Percentiles rank a stretch among this genome's conserved stretches.
Evolutionary conservation across 2,113 vertebrate genomes (phyloP).

Genomic region (Ciconia maguari): DNA sequence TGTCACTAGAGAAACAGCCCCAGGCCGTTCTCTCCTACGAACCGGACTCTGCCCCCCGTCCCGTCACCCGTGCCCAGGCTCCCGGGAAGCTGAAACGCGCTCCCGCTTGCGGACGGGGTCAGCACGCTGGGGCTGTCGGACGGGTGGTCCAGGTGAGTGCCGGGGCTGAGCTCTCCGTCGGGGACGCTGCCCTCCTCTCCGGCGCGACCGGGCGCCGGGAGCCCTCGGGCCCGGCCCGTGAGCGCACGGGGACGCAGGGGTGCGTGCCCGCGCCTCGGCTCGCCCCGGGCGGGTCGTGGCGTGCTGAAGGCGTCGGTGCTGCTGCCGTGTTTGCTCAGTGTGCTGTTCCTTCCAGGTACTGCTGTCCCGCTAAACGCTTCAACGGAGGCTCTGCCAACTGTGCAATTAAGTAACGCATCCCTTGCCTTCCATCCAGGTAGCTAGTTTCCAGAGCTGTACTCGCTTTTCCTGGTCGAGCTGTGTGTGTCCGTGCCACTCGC

Average conservation of each 20-base stretch:
- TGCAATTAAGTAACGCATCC: conserved; percentile 9
- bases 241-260: neutral
- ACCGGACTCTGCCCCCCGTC: neutral
- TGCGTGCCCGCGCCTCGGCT: neutral
- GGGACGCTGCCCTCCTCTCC: rapidly evolving
- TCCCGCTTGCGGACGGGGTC: rapidly evolving
- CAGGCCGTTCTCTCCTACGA: neutral
- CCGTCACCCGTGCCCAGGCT: rapidly evolving
- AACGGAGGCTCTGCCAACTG: conserved; percentile 20
- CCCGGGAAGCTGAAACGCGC: rapidly evolving
- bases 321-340: neutral
- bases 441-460: neutral
- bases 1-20: neutral
- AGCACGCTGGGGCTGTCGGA: rapidly evolving
- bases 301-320: neutral
- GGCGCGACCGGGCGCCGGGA: rapidly evolving
- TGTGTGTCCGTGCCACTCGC: neutral
- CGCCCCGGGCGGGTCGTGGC: too few species aligned
- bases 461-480: neutral
- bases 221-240: neutral
- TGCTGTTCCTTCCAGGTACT: conserved; percentile 59
- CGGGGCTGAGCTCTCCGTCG: rapidly evolving
- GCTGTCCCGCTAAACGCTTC: neutral
- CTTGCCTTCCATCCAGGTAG: conserved; percentile 39
- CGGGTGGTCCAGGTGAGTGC: neutral